Conservation (phyloP, 2,888 invertebrate genomes). For the Ferrisia virgata region DNA sequence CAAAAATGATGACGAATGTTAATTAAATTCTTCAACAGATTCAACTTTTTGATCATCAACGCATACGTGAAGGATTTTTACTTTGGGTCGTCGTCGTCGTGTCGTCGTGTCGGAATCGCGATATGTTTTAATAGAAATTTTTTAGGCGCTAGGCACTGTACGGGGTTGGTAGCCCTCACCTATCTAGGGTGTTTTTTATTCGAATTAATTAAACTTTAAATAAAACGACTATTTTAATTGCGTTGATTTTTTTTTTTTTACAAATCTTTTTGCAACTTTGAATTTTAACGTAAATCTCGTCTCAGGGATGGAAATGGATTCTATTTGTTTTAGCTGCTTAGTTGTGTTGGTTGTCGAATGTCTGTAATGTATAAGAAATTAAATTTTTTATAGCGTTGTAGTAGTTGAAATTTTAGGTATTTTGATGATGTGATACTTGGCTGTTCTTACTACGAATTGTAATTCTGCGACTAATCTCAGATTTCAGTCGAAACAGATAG, state of each 20-base stretch:
- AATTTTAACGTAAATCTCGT: neutral
- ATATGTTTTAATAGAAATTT: neutral
- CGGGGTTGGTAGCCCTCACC: too few species aligned
- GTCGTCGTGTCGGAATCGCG: too few species aligned
- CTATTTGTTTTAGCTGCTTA: neutral
- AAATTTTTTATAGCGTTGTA: neutral
- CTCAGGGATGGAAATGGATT: too few species aligned
- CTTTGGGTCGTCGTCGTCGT: neutral
- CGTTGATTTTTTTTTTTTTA: too few species aligned
- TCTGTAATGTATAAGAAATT: neutral
- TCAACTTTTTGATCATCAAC: slow-evolving; percentile 2
- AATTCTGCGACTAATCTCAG: too few species aligned
- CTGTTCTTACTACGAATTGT: too few species aligned
- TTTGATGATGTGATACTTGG: neutral
- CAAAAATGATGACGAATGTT: slow-evolving; percentile 3
- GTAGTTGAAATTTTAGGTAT: neutral
- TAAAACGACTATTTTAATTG: neutral
- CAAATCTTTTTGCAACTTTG: too few species aligned
- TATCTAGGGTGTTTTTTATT: too few species aligned
- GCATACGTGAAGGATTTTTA: neutral
- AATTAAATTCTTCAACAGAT: slow-evolving; percentile 14
- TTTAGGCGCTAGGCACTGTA: too few species aligned
- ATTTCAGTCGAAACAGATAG: too few species aligned
- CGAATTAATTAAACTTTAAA: neutral
- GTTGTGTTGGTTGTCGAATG: neutral